Base-by-base conservation (phyloP, 2,888 invertebrate genomes). In the Pterobdella sp. region DNA sequence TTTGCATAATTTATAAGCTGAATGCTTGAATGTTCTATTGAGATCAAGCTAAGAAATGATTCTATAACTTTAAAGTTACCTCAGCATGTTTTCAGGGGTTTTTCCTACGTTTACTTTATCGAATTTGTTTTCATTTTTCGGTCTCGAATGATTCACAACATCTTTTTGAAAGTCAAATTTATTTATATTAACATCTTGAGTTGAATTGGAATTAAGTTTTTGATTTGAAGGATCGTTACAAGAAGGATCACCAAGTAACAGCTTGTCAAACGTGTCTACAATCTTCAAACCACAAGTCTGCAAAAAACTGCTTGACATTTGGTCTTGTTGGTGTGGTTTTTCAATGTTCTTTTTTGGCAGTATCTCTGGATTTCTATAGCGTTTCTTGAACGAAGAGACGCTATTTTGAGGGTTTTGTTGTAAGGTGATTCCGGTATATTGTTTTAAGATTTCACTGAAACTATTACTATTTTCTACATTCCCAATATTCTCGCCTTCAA, bases 181-280 rank as follows among this genome's bases (percentile, higher is more conserved):
- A n/a, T n/a, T n/a, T n/a, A n/a, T n/a, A n/a, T n/a, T n/a, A n/a
- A n/a, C n/a, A n/a, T n/a, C n/a, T n/a, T n/a, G n/a, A n/a, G n/a
- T n/a, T n/a, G n/a, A n/a, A n/a, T n/a, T n/a, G n/a, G n/a, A n/a
- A n/a, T n/a, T n/a, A n/a, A n/a, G n/a, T n/a, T n/a, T n/a, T n/a
- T n/a, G n/a, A n/a, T n/a, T n/a, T n/a, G n/a, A n/a, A n/a, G n/a
- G n/a, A n/a, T n/a, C n/a, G n/a, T n/a, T n/a, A n/a, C n/a, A n/a
- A n/a, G 14, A 14, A 4, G 26, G 69, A 26, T 42, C 42, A 1
- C 14, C 37, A 26, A 71, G 31, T 1, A 71, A 37, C 26, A 71
- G 71, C 26, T 60, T 71, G 35, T 71, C 71, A 35, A 71, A 71
- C 10, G 56, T 35, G 18, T 34, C 63, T 3, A 71, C 71, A 18